phyloP scores from a whole-genome alignment of 1,140 invertebrate genomes.

The Trichonephila clavata region DNA sequence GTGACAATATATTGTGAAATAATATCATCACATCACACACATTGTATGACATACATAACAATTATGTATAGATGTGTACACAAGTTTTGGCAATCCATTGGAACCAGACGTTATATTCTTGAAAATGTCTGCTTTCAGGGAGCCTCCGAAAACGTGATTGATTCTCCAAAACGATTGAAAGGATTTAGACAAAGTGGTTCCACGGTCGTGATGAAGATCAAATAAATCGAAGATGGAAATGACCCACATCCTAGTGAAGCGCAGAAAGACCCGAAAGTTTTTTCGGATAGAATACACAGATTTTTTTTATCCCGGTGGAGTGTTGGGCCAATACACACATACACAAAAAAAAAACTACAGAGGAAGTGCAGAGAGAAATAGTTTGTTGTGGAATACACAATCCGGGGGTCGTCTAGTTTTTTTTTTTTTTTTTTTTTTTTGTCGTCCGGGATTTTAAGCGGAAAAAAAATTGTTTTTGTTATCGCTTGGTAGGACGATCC shows the following conservation, averaged over 20 bases:
- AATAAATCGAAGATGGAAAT: not conserved
- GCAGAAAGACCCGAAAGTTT: not conserved
- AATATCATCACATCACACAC: too few relatives aligned
- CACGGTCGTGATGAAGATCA: not conserved
- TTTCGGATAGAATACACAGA: not conserved
- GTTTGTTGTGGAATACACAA: conserved; percentile 32
- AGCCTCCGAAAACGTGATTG: too few relatives aligned
- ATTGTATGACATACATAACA: too few relatives aligned
- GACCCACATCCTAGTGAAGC: not conserved
- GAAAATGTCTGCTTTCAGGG: too few relatives aligned
- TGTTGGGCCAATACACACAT: not conserved
- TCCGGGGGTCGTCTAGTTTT: not conserved
- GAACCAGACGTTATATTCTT: too few relatives aligned
- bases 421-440: not conserved
- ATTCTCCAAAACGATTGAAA: not conserved
- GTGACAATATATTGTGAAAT: too few relatives aligned
- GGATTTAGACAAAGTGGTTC: not conserved
- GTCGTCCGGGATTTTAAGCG: not conserved
- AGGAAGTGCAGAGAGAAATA: not conserved
- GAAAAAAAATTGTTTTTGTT: conserved; percentile 22
- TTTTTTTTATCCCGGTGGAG: not conserved
- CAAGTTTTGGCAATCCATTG: too few relatives aligned
- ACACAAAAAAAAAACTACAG: not conserved
- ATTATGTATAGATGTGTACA: too few relatives aligned
- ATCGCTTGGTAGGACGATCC: not conserved